A percentile compares a stretch with the other conserved stretches of the same genome.
phyloP scores from a whole-genome alignment of 2,888 invertebrate species.

The Agrochola lychnidis region DNA sequence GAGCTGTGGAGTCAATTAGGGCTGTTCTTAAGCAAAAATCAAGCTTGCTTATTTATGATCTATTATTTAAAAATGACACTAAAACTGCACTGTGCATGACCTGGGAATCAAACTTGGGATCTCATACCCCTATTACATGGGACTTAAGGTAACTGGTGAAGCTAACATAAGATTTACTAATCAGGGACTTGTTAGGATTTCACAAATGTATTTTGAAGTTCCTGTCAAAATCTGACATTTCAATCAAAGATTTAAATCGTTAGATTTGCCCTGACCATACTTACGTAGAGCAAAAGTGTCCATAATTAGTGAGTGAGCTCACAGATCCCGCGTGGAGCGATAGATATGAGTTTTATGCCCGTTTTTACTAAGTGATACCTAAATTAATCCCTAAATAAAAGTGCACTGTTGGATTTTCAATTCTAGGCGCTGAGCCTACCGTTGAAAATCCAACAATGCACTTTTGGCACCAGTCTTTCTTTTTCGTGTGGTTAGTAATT shows the following conservation, averaged over 20 bases:
- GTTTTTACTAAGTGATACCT: too few species aligned
- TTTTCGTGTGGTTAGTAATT: too few species aligned
- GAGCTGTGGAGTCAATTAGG: conserved; percentile 8
- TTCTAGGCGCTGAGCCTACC: too few species aligned
- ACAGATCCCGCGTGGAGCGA: neutral
- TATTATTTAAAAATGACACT: neutral
- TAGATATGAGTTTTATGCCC: neutral
- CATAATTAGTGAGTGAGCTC: neutral
- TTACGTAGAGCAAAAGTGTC: neutral
- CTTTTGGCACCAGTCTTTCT: too few species aligned
- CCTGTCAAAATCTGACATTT: neutral
- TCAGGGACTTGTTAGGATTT: neutral
- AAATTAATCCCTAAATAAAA: too few species aligned
- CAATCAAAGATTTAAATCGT: neutral
- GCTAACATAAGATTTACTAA: neutral
- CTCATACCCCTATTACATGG: conserved; percentile 5
- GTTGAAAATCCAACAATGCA: too few species aligned
- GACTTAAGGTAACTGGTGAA: neutral
- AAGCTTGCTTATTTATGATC: neutral
- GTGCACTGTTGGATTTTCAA: too few species aligned
- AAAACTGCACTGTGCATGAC: conserved; percentile 21
- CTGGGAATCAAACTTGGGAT: conserved; percentile 20
- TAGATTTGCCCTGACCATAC: neutral
- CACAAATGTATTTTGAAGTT: neutral
- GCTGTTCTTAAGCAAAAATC: conserved; percentile 1